Evolutionary conservation across 2,113 vertebrate genomes (phyloP).

Genomic region (Hucho hucho): DNA sequence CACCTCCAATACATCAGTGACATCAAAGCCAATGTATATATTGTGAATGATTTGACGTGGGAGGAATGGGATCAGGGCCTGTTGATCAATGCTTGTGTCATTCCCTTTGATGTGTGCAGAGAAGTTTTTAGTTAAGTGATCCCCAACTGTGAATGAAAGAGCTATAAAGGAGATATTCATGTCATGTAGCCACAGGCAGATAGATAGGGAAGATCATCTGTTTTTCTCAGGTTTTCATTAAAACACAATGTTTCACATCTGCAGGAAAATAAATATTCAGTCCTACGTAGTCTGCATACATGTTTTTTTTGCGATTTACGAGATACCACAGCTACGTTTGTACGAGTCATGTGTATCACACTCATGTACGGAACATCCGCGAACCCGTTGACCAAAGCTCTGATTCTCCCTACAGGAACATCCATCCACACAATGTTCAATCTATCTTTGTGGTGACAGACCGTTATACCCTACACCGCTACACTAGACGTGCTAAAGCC

Average conservation of each 20-base stretch:
- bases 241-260: too few relatives aligned
- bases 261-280: too few relatives aligned
- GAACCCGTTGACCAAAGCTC: too few relatives aligned
- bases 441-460: background rate
- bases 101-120: constrained; percentile 58
- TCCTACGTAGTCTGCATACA: too few relatives aligned
- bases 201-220: background rate
- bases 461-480: too few relatives aligned
- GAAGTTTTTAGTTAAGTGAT: constrained; percentile 31
- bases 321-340: too few relatives aligned
- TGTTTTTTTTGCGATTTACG: too few relatives aligned
- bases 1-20: constrained; percentile 26
- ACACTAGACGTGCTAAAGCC: background rate
- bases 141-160: constrained; percentile 1
- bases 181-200: constrained; percentile 20
- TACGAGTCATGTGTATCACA: too few relatives aligned
- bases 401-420: background rate
- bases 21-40: constrained; percentile 52
- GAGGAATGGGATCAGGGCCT: constrained; percentile 29
- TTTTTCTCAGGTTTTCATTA: too few relatives aligned
- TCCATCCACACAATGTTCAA: background rate
- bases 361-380: too few relatives aligned
- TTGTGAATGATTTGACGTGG: constrained; percentile 45
- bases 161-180: constrained; percentile 13
- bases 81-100: constrained; percentile 51